Percentiles rank a stretch among this genome's conserved stretches.
phyloP scores from a whole-genome alignment of 2,797 vertebrate species.

The Gouania willdenowi region DNA sequence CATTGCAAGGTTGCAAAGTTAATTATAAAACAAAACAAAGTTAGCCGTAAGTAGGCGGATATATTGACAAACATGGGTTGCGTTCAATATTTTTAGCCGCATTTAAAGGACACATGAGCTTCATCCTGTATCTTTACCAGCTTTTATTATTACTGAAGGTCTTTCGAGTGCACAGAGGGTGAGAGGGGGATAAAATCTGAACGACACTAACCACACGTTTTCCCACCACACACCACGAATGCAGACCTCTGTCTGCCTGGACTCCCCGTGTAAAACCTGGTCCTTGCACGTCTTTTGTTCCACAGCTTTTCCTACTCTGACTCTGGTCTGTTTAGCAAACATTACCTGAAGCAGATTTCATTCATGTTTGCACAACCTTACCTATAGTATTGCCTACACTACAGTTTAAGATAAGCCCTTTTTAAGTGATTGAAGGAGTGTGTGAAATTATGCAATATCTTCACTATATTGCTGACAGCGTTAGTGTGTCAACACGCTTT shows the following conservation, averaged over 20 bases:
- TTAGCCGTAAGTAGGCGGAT: too few relatives aligned
- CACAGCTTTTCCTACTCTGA: conserved; percentile 27
- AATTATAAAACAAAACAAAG: too few relatives aligned
- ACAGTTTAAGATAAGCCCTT: conserved; percentile 13
- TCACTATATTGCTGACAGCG: conserved; percentile 47
- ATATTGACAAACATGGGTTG: too few relatives aligned
- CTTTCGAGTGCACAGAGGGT: conserved; percentile 41
- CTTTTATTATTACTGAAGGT: conserved; percentile 1
- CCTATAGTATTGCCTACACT: conserved; percentile 27
- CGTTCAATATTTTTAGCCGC: too few relatives aligned
- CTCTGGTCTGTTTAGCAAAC: conserved; percentile 63
- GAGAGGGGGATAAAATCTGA: conserved; percentile 57
- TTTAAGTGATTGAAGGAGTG: conserved; percentile 22
- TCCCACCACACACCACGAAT: conserved; percentile 38
- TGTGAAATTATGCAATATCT: conserved; percentile 34
- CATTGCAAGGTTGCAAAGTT: too few relatives aligned
- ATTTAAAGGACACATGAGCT: too few relatives aligned
- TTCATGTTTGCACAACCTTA: conserved; percentile 47
- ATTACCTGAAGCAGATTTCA: conserved; percentile 51
- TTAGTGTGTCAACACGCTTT: conserved; percentile 59
- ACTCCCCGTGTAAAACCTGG: conserved; percentile 72
- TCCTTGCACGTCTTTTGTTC: conserved; percentile 65
- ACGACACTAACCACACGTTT: conserved; percentile 44
- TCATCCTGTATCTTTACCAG: conserved; percentile 9
- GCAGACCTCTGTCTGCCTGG: conserved; percentile 39